A percentile compares a stretch with the other conserved stretches of the same genome.
Conservation (phyloP, 2,888 invertebrate species). For the Tenthredo scrophulariae region DNA sequence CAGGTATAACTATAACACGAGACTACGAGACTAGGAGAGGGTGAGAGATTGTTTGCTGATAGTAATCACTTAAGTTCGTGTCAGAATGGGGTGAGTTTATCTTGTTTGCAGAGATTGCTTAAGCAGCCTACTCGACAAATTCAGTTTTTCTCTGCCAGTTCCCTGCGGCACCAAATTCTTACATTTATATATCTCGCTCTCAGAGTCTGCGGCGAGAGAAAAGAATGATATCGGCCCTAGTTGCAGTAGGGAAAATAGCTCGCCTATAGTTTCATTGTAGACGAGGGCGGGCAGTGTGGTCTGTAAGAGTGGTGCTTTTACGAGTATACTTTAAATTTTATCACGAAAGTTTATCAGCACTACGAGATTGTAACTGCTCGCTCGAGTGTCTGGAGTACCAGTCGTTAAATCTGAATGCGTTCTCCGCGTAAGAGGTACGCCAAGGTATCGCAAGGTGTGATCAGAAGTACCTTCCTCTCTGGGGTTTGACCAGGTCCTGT, state of each 20-base stretch:
- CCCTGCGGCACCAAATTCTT: background rate
- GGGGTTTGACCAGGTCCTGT: background rate
- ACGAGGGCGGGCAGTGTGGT: background rate
- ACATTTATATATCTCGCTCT: background rate
- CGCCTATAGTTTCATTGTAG: constrained; percentile 13
- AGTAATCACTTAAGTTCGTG: constrained; percentile 42
- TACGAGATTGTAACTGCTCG: constrained; percentile 42
- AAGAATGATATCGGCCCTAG: background rate
- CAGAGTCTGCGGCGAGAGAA: background rate
- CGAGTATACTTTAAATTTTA: constrained; percentile 44
- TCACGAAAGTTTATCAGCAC: constrained; percentile 43
- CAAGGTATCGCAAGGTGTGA: constrained; percentile 11
- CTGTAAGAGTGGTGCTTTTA: constrained; percentile 25
- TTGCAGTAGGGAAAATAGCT: constrained; percentile 23
- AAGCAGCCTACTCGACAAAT: constrained; percentile 27
- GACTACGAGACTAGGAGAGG: background rate
- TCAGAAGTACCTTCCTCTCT: background rate
- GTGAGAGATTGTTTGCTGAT: constrained; percentile 13
- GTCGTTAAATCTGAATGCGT: constrained; percentile 47
- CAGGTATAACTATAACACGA: background rate
- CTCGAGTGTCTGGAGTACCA: constrained; percentile 45
- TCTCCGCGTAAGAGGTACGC: background rate
- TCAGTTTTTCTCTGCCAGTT: background rate
- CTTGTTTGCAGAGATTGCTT: constrained; percentile 43
- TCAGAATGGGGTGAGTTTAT: constrained; percentile 34